Conservation (phyloP, 2,888 invertebrate genomes). For the Ophion ventricosus region DNA sequence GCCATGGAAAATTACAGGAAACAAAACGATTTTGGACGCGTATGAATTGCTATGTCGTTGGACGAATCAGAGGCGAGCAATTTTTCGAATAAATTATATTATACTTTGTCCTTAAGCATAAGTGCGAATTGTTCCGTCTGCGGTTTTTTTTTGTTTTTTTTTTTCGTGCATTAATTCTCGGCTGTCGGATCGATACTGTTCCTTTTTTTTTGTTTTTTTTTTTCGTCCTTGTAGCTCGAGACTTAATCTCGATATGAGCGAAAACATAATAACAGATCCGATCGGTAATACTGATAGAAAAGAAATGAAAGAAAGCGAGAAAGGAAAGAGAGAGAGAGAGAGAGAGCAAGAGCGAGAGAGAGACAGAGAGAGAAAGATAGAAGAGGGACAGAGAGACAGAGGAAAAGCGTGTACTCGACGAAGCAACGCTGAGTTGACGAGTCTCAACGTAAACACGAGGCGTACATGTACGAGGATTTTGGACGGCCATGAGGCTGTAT, state of each 20-base stretch:
- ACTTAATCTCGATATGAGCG: slow-evolving; percentile 49
- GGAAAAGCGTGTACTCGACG: slow-evolving; percentile 56
- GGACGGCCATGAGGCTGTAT: slow-evolving; percentile 17
- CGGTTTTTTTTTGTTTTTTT: slow-evolving; percentile 48
- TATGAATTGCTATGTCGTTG: slow-evolving; percentile 23
- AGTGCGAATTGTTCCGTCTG: slow-evolving; percentile 55
- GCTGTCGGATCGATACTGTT: slow-evolving; percentile 35
- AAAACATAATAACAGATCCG: slow-evolving; percentile 48
- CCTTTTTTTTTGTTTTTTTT: slow-evolving; percentile 39
- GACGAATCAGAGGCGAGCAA: slow-evolving; percentile 78
- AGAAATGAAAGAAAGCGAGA: slow-evolving; percentile 53
- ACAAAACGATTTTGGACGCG: neutral
- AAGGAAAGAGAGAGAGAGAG: slow-evolving; percentile 47
- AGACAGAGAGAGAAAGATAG: slow-evolving; percentile 51
- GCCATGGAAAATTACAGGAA: slow-evolving; percentile 6
- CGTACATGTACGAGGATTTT: slow-evolving; percentile 16
- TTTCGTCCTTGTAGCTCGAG: slow-evolving; percentile 47
- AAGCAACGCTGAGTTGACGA: slow-evolving; percentile 18
- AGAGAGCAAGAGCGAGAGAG: slow-evolving; percentile 55
- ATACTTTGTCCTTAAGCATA: slow-evolving; percentile 69
- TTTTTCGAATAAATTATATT: slow-evolving; percentile 73
- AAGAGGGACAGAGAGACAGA: slow-evolving; percentile 59
- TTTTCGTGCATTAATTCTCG: slow-evolving; percentile 55
- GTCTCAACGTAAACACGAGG: slow-evolving; percentile 35
- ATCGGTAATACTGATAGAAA: slow-evolving; percentile 51